Base-by-base conservation (phyloP, 2,888 invertebrate genomes). In the Apamea crenata region DNA sequence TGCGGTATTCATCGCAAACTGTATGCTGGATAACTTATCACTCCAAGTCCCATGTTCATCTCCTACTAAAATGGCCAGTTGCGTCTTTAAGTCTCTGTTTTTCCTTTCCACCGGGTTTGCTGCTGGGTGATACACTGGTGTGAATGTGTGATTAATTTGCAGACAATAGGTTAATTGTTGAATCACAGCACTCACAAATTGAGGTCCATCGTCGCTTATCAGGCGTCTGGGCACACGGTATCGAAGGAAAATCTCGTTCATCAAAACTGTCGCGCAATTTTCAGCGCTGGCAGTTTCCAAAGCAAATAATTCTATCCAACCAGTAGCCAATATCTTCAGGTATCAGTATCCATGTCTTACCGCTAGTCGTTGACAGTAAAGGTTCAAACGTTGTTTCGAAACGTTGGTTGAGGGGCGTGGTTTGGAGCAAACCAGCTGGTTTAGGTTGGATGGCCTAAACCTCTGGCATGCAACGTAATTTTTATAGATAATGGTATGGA, bases 231-330 rank as follows among this genome's bases (percentile, higher is more conserved):
- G 92, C 5, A 90, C 56, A 7, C 93, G 93, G 81, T 90, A 94
- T 16, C 93, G 85, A 6, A 94, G 73, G 53, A 94, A 91, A 7
- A 93, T 77, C 74, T 94, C 93, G 59, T 93, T 82, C 0, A 94
- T 70, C 0, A 94, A 77, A 0, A 80, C 87, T 8, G 74, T 80
- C 0, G 92, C 92, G 77, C 93, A 94, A 1, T 69, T 79, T 50
- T 90, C 90, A 1, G 90, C 87, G 6, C 82, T 89, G 5, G 90
- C 90, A 18, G 59, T 56, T 71, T 80, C 40, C 21, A 91, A 25
- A 0, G 90, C 82, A 74, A 90, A 91, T 4, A 91, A 40, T 75
- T 90, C 88, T 2, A 91, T 74, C 90, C 89, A 90, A 16, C 89
- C 63, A 14, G 86, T 87, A 5, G 88, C n/a, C 87, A 0, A 83